A percentile compares a stretch with the other conserved stretches of the same genome.
phyloP scores from a whole-genome alignment of 2,888 invertebrate genomes.

The Acanthosoma haemorrhoidale region DNA sequence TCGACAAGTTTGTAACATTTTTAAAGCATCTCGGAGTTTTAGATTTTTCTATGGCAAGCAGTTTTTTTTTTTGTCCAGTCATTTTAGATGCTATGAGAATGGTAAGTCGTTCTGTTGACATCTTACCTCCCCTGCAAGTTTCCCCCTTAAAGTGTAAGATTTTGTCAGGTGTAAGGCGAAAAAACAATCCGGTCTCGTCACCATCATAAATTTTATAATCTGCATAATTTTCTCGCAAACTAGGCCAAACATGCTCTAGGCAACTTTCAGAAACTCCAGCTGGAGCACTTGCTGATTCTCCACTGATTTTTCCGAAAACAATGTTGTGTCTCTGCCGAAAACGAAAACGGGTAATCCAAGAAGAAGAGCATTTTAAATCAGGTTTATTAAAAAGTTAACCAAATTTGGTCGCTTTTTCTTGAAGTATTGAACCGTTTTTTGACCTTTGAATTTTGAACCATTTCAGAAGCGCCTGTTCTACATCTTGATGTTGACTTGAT shows the following conservation, averaged over 20 bases:
- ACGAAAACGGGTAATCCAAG: background rate
- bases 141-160: slow-evolving; percentile 42
- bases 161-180: slow-evolving; percentile 41
- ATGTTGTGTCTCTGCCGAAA: background rate
- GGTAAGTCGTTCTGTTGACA: slow-evolving; percentile 42
- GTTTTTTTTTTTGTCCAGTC: background rate
- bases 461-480: background rate
- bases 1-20: background rate
- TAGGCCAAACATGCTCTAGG: too few relatives aligned
- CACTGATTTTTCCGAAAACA: background rate
- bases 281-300: slow-evolving; percentile 21
- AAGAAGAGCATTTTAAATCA: background rate
- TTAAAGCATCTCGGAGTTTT: background rate
- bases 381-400: background rate
- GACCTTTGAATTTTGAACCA: background rate
- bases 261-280: background rate
- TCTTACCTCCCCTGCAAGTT: slow-evolving; percentile 44
- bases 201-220: slow-evolving; percentile 42
- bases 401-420: background rate
- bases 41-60: background rate
- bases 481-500: background rate
- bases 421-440: too few relatives aligned
- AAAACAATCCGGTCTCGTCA: slow-evolving; percentile 43
- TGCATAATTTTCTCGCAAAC: background rate
- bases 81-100: background rate